phyloP scores from a whole-genome alignment of 2,888 invertebrate genomes.

The Caenorhabditis sulstoni region DNA sequence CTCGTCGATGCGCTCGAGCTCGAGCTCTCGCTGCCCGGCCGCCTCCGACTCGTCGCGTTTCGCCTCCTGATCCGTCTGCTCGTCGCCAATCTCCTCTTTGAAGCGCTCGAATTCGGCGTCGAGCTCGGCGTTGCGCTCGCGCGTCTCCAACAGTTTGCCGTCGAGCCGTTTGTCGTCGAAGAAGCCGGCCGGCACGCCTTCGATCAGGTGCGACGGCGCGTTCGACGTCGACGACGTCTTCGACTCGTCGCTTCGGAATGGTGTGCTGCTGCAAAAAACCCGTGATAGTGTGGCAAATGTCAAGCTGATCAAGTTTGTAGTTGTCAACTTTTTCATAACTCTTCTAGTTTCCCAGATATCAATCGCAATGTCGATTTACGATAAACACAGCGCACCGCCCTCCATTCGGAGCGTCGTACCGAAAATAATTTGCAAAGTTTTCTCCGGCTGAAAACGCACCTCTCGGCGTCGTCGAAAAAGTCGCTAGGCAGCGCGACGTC shows the following conservation, averaged over 20 bases:
- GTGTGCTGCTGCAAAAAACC: no score
- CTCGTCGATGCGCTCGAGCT: conserved; percentile 68
- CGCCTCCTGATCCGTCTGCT: conserved; percentile 44
- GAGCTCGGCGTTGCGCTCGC: conserved; percentile 47
- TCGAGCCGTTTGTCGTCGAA: conserved; percentile 72
- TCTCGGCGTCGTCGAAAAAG: conserved; percentile 49
- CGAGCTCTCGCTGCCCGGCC: conserved; percentile 55
- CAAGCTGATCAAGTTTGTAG: no score
- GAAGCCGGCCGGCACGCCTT: conserved; percentile 70
- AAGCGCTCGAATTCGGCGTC: conserved; percentile 55
- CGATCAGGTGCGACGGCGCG: conserved; percentile 57
- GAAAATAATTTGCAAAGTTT: no score
- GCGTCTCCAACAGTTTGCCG: conserved; percentile 55
- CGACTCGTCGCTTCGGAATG: conserved; percentile 37
- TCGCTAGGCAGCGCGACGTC: conserved; percentile 39
- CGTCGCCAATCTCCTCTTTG: conserved; percentile 59
- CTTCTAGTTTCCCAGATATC: no score
- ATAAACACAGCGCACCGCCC: no score
- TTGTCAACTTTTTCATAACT: no score
- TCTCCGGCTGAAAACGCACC: no score
- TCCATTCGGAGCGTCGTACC: no score
- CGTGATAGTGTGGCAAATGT: no score
- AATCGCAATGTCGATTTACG: no score
- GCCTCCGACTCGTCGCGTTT: conserved; percentile 60
- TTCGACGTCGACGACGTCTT: conserved; percentile 1